Percentiles rank a stretch among this genome's conserved stretches.
Conservation (phyloP, 2,888 invertebrate genomes). For the Tetranychus piercei region DNA sequence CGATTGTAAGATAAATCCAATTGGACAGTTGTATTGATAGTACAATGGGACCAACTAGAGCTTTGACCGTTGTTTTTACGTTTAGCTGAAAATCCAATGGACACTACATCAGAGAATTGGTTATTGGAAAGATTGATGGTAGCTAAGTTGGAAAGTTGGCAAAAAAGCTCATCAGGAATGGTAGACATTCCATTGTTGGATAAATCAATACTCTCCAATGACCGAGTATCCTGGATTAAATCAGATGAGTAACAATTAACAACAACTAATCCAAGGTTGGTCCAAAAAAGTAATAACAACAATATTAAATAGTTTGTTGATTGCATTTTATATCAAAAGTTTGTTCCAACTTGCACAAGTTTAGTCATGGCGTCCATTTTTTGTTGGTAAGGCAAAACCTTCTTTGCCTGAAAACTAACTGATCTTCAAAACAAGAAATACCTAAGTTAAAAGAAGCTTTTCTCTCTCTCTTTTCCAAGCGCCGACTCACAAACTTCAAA, state of each 20-base stretch:
- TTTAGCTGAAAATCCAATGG: conserved; percentile 25
- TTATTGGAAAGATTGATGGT: conserved; percentile 26
- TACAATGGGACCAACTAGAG: conserved; percentile 4
- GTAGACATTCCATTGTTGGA: conserved; percentile 24
- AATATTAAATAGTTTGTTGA: not conserved
- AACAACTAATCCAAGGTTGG: not conserved
- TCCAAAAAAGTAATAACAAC: not conserved
- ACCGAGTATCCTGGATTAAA: conserved; percentile 21
- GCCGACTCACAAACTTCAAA: no score
- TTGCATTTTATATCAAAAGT: not conserved
- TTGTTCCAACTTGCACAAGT: not conserved
- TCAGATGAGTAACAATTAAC: conserved; percentile 15
- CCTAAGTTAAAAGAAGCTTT: no score
- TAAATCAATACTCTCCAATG: conserved; percentile 25
- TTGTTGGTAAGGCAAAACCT: no score
- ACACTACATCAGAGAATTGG: conserved; percentile 25
- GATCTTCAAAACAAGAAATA: not conserved
- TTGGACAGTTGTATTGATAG: conserved; percentile 24
- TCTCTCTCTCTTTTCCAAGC: no score
- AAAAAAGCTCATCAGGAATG: conserved; percentile 25
- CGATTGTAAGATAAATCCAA: conserved; percentile 41
- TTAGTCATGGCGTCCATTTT: not conserved
- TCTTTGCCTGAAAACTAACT: not conserved
- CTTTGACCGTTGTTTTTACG: not conserved
- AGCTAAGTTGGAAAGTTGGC: conserved; percentile 23